Evolutionary conservation across 2,113 vertebrate genomes (phyloP).

Genomic region (Pelvicachromis taeniatus): DNA sequence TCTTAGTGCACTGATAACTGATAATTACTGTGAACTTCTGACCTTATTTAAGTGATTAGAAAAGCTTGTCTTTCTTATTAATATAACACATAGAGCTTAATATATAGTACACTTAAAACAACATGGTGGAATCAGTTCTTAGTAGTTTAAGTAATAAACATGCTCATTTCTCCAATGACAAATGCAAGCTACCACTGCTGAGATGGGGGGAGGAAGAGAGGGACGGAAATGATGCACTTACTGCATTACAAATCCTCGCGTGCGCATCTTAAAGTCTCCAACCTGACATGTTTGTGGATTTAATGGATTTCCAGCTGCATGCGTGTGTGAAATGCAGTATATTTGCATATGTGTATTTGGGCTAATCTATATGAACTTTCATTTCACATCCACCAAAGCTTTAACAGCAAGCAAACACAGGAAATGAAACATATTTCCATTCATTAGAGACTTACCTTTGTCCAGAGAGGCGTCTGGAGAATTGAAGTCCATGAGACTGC

Average conservation of each 20-base stretch:
- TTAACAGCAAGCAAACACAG: not conserved
- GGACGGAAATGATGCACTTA: not conserved
- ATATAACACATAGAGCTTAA: not conserved
- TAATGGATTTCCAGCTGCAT: not conserved
- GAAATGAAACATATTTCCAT: not conserved
- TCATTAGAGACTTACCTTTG: slow-evolving; percentile 62
- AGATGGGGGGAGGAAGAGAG: not conserved
- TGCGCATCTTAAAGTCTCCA: not conserved
- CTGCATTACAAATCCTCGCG: not conserved
- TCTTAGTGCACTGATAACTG: not conserved
- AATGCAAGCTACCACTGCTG: not conserved
- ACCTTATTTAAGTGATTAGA: not conserved
- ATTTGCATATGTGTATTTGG: not conserved
- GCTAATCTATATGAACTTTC: not conserved
- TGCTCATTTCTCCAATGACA: not conserved
- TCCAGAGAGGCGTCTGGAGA: slow-evolving; percentile 73
- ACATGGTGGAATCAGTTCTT: not conserved
- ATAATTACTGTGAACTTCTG: not conserved
- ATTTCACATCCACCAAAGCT: not conserved
- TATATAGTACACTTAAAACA: not conserved
- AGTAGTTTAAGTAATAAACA: not conserved
- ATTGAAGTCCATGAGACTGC: slow-evolving; percentile 75
- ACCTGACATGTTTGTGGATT: not conserved
- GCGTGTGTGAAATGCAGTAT: not conserved
- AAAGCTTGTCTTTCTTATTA: not conserved